Evolutionary conservation across 2,888 invertebrate species (phyloP), one percentile per base, ranked within the genome.

Genomic region (Spodoptera exigua): DNA sequence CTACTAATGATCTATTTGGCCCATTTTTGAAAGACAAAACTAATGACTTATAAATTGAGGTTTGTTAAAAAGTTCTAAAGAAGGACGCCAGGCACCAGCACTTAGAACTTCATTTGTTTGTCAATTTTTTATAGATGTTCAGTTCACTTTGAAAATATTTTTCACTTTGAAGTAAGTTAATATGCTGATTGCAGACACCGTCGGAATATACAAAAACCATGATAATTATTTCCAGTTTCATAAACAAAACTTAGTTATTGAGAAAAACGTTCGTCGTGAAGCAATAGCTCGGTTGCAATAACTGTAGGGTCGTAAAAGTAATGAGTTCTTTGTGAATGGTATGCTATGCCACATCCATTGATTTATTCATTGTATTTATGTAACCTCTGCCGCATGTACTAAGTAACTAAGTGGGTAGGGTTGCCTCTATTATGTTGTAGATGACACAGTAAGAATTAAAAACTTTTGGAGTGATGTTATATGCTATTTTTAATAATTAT

Each of bases 331-430:
- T 64, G 44, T 52, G 47, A 63, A 70, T 64, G 21, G 32, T 56
- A 52, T 27, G 57, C 52, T 64, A 52, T 27, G 57, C 52, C n/a
- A 43, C 13, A 64, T 48, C 49, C 35, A 67, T 67, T 70, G 67
- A 67, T 70, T 70, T 70, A 70, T 70, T 64, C 70, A 67, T 48
- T 56, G 65, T 64, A 21, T 48, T 70, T 65, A 67, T 67, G 67
- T 64, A 58, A 70, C 70, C 4, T 57, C 46, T 41, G 13, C 1
- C 35, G 27, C 5, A 44, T 55, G 60, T 61, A 56, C 52, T 18
- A 53, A 57, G 40, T n/a, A 53, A 57, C 34, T 58, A 39, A n/a
- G n/a, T 58, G 14, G 48, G n/a, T 27, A 70, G 58, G 67, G 67
- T 32, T 70, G 41, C 16, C 65, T 45, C 45, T 9, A 9, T 12